Percentiles rank a stretch among this genome's conserved stretches.
Conservation (phyloP, 1,140 invertebrate genomes). For the Cherax quadricarinatus region DNA sequence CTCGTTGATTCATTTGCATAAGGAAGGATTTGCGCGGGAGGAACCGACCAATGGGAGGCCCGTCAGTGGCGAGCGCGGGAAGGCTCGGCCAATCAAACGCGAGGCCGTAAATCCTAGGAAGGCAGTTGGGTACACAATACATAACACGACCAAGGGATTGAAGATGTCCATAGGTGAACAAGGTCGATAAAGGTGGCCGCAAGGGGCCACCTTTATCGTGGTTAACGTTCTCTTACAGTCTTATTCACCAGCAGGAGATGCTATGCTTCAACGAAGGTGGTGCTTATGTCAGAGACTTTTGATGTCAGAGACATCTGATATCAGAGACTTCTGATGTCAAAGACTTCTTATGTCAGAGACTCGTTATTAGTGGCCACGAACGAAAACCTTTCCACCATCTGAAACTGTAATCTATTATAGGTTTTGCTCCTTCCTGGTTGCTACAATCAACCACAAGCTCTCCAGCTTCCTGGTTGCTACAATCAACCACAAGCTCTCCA, state of each 20-base stretch:
- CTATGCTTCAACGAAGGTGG: too few species aligned
- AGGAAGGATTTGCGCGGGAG: neutral
- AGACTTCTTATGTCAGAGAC: too few species aligned
- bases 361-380: too few species aligned
- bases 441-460: too few species aligned
- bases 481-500: too few species aligned
- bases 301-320: too few species aligned
- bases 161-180: conserved; percentile 7
- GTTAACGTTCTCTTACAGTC: neutral
- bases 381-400: too few species aligned
- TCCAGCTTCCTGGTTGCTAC: too few species aligned
- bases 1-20: conserved; percentile 3
- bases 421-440: too few species aligned
- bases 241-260: neutral
- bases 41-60: neutral
- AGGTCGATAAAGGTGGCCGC: neutral
- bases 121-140: conserved; percentile 5
- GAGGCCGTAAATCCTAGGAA: conserved; percentile 14
- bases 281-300: too few species aligned
- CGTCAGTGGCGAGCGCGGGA: neutral
- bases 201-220: neutral
- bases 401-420: too few species aligned
- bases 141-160: neutral
- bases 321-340: too few species aligned
- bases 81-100: neutral